A percentile compares a stretch with the other conserved stretches of the same genome.
Evolutionary conservation across 2,888 invertebrate genomes (phyloP).

Genomic region (Arctia plantaginis): DNA sequence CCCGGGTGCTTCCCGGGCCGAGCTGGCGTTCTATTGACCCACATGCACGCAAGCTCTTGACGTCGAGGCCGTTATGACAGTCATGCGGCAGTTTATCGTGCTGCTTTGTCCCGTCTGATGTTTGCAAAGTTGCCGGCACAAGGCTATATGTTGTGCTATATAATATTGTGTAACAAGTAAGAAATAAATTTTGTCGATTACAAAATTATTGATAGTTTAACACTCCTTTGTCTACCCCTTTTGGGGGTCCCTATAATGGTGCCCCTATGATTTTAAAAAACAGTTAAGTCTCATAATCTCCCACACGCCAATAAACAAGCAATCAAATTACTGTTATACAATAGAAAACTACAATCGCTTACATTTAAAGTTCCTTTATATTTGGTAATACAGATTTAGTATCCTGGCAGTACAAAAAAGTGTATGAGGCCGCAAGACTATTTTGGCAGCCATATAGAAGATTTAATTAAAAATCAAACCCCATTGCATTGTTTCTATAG

Average conservation of each 20-base stretch:
- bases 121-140: conserved; percentile 48
- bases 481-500: conserved; percentile 2
- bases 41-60: conserved; percentile 81
- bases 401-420: background rate
- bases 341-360: background rate
- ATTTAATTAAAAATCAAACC: conserved; percentile 1
- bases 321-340: background rate
- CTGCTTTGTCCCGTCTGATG: conserved; percentile 65
- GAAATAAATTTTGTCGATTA: too few species aligned
- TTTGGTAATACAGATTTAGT: conserved; percentile 8
- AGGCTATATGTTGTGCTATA: conserved; percentile 17
- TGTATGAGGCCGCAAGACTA: background rate
- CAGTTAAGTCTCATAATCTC: background rate
- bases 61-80: conserved; percentile 74
- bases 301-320: background rate
- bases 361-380: background rate
- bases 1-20: conserved; percentile 75
- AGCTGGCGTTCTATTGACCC: conserved; percentile 80
- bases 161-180: background rate
- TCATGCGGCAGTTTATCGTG: conserved; percentile 64
- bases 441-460: background rate
- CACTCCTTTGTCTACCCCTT: too few species aligned
- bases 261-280: background rate
- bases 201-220: too few species aligned
- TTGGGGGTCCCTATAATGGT: too few species aligned